Base-by-base conservation (phyloP, 2,888 invertebrate genomes). In the Lasioglossum vierecki region DNA sequence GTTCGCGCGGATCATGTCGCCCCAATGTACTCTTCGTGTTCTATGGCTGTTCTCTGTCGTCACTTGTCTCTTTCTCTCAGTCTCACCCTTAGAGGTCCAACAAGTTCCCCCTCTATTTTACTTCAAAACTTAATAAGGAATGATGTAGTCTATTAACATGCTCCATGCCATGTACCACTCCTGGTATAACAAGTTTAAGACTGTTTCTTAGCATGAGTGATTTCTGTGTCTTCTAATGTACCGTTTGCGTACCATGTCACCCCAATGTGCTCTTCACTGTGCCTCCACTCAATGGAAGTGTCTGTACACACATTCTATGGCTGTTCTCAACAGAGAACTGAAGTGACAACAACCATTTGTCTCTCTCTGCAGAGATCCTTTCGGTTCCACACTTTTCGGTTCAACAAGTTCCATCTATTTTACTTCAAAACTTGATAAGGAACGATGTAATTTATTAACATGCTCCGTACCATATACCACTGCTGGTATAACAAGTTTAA, bases 321-420 rank as follows among this genome's bases (percentile, higher is more conserved):
- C 13, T 44, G 44, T 13, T 39, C 39, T 44, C 57, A 35, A 35
- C 35, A 35, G 35, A 35, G 35, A 35, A 35, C 35, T 3, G 35
- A 35, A 35, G 35, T 35, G 35, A 3, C 35, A 35, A 35, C 35
- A 35, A 3, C 35, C 11, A 11, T 8, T 57, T n/a, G 57, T n/a
- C 57, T n/a, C 57, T n/a, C 4, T 60, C 13, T 0, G 11, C 57
- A n/a, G 3, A n/a, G n/a, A n/a, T 57, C n/a, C 11, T n/a, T n/a
- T 11, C 4, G 11, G n/a, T n/a, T n/a, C 9, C 0, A n/a, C n/a
- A n/a, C n/a, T n/a, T 57, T 0, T n/a, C 4, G 0, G 57, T n/a
- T n/a, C 57, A n/a, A n/a, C 11, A 11, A 9, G 22, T n/a, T 53
- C n/a, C 9, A 9, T 22, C 0, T 53, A 0, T 53, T 22, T 53